Percentiles rank a stretch among this genome's conserved stretches.
phyloP scores from a whole-genome alignment of 1,140 invertebrate species.

The Danaus plexippus region DNA sequence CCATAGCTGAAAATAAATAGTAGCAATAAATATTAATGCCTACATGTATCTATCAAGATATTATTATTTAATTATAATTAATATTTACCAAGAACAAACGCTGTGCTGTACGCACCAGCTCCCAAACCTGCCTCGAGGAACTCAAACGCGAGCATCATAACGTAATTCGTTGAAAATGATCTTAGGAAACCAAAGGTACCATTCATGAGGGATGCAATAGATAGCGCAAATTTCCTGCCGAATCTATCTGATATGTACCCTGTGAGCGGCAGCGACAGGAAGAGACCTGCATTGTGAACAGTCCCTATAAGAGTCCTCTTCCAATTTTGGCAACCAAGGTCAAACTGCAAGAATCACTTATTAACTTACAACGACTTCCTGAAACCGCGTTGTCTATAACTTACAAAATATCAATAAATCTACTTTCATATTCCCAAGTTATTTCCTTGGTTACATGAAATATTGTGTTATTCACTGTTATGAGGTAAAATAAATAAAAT shows the following conservation, averaged over 20 bases:
- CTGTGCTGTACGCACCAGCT: slow-evolving; percentile 76
- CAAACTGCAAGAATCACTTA: slow-evolving; percentile 37
- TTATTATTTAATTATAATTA: background rate
- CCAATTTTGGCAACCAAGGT: slow-evolving; percentile 73
- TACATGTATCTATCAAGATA: background rate
- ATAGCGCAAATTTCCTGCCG: slow-evolving; percentile 76
- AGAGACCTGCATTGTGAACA: slow-evolving; percentile 79
- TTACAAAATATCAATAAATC: too few relatives aligned
- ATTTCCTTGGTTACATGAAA: too few relatives aligned
- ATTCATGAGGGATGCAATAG: slow-evolving; percentile 73
- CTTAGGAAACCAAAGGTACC: slow-evolving; percentile 75
- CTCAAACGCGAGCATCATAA: slow-evolving; percentile 75
- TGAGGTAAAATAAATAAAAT: too few relatives aligned
- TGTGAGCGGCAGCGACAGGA: slow-evolving; percentile 77
- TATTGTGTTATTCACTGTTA: too few relatives aligned
- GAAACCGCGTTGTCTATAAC: too few relatives aligned
- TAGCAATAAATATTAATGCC: too few relatives aligned
- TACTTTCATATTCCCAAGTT: too few relatives aligned
- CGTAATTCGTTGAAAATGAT: slow-evolving; percentile 77
- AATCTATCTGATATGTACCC: slow-evolving; percentile 77
- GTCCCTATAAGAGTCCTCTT: slow-evolving; percentile 80
- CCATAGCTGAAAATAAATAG: slow-evolving; percentile 76
- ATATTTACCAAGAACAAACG: slow-evolving; percentile 73
- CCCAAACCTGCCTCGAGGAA: slow-evolving; percentile 76
- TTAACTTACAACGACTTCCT: too few relatives aligned